These are phyloP conservation scores for Drosophila gunungcola DNA, from an alignment of 1,140 invertebrate genomes.

Conservation along the genomic window DNA sequence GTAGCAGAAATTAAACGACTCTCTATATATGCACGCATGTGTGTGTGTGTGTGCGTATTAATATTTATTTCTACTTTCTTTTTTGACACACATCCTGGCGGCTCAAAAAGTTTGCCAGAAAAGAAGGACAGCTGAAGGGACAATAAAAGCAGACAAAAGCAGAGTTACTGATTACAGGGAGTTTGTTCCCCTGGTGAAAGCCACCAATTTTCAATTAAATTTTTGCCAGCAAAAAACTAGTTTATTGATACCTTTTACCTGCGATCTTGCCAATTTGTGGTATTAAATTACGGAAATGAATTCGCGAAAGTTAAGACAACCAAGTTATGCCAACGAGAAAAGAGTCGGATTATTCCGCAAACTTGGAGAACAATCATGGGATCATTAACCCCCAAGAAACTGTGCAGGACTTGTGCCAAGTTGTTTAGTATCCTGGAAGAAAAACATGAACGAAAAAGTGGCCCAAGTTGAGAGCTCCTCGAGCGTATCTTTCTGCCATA, in stretches of 20 bases:
- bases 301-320: neutral
- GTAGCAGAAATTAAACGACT: slow-evolving; percentile 63
- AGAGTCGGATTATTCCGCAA: slow-evolving; percentile 20
- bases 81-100: slow-evolving; percentile 51
- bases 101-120: slow-evolving; percentile 6
- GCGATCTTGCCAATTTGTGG: slow-evolving; percentile 22
- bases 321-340: slow-evolving; percentile 13
- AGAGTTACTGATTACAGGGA: slow-evolving; percentile 19
- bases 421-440: slow-evolving; percentile 37
- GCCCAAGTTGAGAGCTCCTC: slow-evolving; percentile 37
- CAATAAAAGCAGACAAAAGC: slow-evolving; percentile 4
- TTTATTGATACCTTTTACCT: slow-evolving; percentile 8
- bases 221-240: neutral
- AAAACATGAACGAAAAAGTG: slow-evolving; percentile 21
- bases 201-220: slow-evolving; percentile 24
- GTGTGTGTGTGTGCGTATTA: slow-evolving; percentile 33
- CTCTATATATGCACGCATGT: slow-evolving; percentile 4
- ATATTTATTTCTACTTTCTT: slow-evolving; percentile 51
- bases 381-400: slow-evolving; percentile 45
- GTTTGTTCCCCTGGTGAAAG: neutral
- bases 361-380: slow-evolving; percentile 36
- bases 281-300: slow-evolving; percentile 34
- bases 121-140: slow-evolving; percentile 5
- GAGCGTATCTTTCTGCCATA: slow-evolving; percentile 55
- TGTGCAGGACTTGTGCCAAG: slow-evolving; percentile 35